A percentile compares a stretch with the other conserved stretches of the same genome.
Conservation (phyloP, 92 coral and sea anemone species). For the Siderastrea siderea region DNA sequence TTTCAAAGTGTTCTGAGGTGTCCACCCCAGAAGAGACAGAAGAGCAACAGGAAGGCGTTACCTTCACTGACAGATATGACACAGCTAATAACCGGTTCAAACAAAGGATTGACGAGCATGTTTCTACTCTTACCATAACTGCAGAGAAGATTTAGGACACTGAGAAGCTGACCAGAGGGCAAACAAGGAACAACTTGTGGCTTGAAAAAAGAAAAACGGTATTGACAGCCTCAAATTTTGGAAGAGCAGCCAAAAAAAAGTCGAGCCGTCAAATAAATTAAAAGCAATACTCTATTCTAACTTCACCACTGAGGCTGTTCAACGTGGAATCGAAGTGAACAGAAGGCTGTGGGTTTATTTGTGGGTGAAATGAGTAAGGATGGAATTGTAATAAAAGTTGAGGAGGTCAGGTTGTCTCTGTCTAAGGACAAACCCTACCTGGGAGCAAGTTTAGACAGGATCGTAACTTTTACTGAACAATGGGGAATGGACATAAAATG, state of each 20-base stretch:
- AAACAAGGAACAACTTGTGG: slow-evolving; percentile 55
- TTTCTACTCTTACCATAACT: slow-evolving; percentile 17
- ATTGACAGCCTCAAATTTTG: slow-evolving; percentile 77
- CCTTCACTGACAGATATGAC: slow-evolving; percentile 47
- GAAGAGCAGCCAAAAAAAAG: slow-evolving; percentile 52
- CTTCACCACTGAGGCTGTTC: slow-evolving; percentile 63
- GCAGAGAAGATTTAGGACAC: slow-evolving; percentile 26
- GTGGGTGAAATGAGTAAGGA: slow-evolving; percentile 20
- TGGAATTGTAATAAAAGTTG: slow-evolving; percentile 11
- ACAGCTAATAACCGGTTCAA: slow-evolving; percentile 35
- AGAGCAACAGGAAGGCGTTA: slow-evolving; percentile 34
- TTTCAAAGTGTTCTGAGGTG: slow-evolving; percentile 39
- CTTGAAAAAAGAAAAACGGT: slow-evolving; percentile 60
- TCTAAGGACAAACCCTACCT: slow-evolving; percentile 37
- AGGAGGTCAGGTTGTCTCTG: too few relatives aligned
- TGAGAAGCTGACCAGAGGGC: slow-evolving; percentile 72
- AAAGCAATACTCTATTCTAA: slow-evolving; percentile 63
- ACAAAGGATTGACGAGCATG: slow-evolving; percentile 42
- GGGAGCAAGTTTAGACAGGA: slow-evolving; percentile 51
- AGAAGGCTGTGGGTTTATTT: slow-evolving; percentile 51
- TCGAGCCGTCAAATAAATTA: slow-evolving; percentile 69
- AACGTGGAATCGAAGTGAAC: slow-evolving; percentile 71
- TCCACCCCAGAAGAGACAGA: slow-evolving; percentile 24
- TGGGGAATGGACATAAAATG: slow-evolving; percentile 64
- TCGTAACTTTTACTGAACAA: slow-evolving; percentile 28